phyloP scores from a whole-genome alignment of 2,888 invertebrate genomes.

The Catocala fraxini region DNA sequence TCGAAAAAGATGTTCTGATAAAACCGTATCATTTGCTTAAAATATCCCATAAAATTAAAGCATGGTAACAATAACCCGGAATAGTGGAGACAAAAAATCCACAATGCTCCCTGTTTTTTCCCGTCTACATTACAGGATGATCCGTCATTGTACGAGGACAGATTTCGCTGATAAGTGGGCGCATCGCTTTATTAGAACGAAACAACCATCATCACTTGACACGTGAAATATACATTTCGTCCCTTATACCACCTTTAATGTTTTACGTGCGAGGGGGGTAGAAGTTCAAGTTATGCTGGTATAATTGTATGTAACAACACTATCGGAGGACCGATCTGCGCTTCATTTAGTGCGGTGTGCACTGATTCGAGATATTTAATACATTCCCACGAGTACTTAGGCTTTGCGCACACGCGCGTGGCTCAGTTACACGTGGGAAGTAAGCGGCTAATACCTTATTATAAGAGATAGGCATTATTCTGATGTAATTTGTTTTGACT shows the following conservation, averaged over 20 bases:
- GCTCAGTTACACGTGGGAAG: slow-evolving; percentile 64
- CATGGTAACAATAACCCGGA: slow-evolving; percentile 80
- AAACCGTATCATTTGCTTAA: slow-evolving; percentile 87
- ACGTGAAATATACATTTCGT: slow-evolving; percentile 37
- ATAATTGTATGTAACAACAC: slow-evolving; percentile 58
- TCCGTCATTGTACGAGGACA: slow-evolving; percentile 82
- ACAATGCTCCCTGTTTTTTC: slow-evolving; percentile 75
- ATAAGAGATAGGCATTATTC: slow-evolving; percentile 21
- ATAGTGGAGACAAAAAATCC: slow-evolving; percentile 73
- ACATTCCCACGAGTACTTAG: slow-evolving; percentile 82
- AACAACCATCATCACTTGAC: slow-evolving; percentile 63
- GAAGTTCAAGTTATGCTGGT: slow-evolving; percentile 61
- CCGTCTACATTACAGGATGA: slow-evolving; percentile 83
- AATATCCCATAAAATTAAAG: slow-evolving; percentile 84
- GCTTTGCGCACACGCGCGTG: slow-evolving; percentile 70
- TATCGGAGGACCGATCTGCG: slow-evolving; percentile 77
- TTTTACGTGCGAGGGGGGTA: slow-evolving; percentile 44
- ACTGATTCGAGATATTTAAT: slow-evolving; percentile 79
- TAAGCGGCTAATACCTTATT: slow-evolving; percentile 33
- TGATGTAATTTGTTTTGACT: slow-evolving; percentile 41
- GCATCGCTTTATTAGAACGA: slow-evolving; percentile 82
- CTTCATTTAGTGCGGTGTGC: slow-evolving; percentile 75
- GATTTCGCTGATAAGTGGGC: slow-evolving; percentile 82
- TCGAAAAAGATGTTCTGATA: slow-evolving; percentile 73
- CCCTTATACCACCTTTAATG: slow-evolving; percentile 4